Conservation (phyloP, 2,113 vertebrate species). For the Macroglossus sobrinus region DNA sequence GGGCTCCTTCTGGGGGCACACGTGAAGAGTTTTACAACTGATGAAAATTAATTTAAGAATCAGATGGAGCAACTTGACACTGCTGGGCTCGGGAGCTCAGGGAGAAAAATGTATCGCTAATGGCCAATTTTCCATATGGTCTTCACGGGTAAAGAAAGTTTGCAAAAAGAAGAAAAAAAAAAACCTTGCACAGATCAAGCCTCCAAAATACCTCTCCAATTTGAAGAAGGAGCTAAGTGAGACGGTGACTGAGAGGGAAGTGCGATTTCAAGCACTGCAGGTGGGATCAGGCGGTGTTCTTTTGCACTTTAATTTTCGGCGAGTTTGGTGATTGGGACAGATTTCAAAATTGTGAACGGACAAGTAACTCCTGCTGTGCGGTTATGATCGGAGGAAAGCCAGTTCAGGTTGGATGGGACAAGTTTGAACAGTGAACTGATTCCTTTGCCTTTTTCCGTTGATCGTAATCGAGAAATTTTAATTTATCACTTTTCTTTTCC, state of each 20-base stretch:
- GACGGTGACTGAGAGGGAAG: constrained; percentile 43
- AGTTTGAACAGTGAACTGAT: constrained; percentile 72
- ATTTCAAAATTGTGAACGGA: constrained; percentile 47
- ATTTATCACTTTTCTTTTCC: constrained; percentile 74
- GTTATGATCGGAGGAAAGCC: constrained; percentile 67
- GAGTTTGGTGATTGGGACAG: constrained; percentile 64
- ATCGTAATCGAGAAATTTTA: constrained; percentile 68
- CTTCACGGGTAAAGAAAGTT: constrained; percentile 74
- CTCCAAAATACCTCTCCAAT: constrained; percentile 71
- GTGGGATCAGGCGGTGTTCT: constrained; percentile 39
- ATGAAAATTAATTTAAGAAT: constrained; percentile 79
- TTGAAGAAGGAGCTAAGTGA: constrained; percentile 46
- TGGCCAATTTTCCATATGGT: constrained; percentile 70
- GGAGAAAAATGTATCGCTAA: constrained; percentile 71
- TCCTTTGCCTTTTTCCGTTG: constrained; percentile 66
- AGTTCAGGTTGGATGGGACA: constrained; percentile 70
- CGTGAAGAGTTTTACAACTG: constrained; percentile 71
- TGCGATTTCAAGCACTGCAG: constrained; percentile 28
- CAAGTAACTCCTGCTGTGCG: constrained; percentile 43
- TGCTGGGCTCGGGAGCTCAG: constrained; percentile 66
- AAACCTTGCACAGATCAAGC: constrained; percentile 55
- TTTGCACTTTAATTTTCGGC: constrained; percentile 58
- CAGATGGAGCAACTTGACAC: constrained; percentile 76
- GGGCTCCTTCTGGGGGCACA: constrained; percentile 59
- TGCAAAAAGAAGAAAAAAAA: constrained; percentile 81